Evolutionary conservation across 2,888 invertebrate species (phyloP).

Genomic region (Melanostoma mellinum): DNA sequence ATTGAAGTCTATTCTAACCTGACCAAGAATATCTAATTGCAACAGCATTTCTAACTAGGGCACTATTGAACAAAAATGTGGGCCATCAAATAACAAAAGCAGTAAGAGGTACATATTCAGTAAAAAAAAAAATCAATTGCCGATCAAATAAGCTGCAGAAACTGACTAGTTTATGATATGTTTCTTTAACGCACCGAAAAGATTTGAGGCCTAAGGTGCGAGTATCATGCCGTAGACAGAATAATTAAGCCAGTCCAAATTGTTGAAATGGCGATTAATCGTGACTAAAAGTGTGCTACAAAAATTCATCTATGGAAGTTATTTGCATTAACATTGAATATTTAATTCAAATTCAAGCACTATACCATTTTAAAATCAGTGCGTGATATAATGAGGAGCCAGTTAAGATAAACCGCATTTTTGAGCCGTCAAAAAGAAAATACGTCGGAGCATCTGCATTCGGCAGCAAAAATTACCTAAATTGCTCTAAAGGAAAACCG

Average conservation of each 20-base stretch:
- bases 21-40: no score
- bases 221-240: not conserved
- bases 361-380: constrained; percentile 12
- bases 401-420: constrained; percentile 36
- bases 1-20: no score
- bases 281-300: not conserved
- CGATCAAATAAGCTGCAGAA: no score
- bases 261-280: constrained; percentile 2
- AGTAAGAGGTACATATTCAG: no score
- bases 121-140: no score
- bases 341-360: constrained; percentile 27
- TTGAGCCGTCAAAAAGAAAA: constrained; percentile 5
- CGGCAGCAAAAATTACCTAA: not conserved
- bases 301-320: not conserved
- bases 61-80: no score
- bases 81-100: no score
- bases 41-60: no score
- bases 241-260: constrained; percentile 12
- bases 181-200: not conserved
- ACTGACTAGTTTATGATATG: no score
- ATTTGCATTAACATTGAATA: constrained; percentile 20
- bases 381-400: constrained; percentile 26
- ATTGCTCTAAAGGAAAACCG: not conserved
- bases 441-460: constrained; percentile 8
- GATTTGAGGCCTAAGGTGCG: not conserved